These are phyloP conservation scores for Alcedo quadribrachys DNA, from an alignment of 2,797 vertebrate genomes.

Conservation along the genomic window DNA sequence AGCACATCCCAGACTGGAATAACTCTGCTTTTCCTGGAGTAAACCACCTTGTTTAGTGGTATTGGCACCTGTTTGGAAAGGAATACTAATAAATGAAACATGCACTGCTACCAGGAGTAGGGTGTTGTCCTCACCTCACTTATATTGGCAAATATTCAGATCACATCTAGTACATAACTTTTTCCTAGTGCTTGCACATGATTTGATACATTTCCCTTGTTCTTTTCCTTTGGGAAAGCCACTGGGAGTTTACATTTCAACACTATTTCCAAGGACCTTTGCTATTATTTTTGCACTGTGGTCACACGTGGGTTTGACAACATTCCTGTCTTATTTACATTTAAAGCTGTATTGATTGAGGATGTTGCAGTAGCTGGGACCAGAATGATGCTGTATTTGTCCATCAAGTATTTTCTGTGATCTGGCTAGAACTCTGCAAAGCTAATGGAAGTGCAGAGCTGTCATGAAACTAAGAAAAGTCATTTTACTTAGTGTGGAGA, in stretches of 20 bases:
- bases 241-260: background rate
- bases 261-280: background rate
- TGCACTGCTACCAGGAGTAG: background rate
- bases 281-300: background rate
- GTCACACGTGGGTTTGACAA: background rate
- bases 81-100: background rate
- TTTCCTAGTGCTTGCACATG: background rate
- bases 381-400: background rate
- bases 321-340: background rate
- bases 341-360: background rate
- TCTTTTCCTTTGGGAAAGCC: background rate
- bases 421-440: slow-evolving; percentile 18
- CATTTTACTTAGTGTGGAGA: slow-evolving; percentile 18
- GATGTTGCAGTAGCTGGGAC: slow-evolving; percentile 17
- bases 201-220: background rate
- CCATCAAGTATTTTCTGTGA: slow-evolving; percentile 6
- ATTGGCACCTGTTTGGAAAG: background rate
- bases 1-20: background rate
- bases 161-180: background rate
- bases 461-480: slow-evolving; percentile 23
- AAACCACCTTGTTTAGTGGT: background rate
- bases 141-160: background rate
- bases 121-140: background rate
- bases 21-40: background rate
- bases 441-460: slow-evolving; percentile 32